Base-by-base conservation (phyloP, 1,140 invertebrate species). In the Chymomyza costata region DNA sequence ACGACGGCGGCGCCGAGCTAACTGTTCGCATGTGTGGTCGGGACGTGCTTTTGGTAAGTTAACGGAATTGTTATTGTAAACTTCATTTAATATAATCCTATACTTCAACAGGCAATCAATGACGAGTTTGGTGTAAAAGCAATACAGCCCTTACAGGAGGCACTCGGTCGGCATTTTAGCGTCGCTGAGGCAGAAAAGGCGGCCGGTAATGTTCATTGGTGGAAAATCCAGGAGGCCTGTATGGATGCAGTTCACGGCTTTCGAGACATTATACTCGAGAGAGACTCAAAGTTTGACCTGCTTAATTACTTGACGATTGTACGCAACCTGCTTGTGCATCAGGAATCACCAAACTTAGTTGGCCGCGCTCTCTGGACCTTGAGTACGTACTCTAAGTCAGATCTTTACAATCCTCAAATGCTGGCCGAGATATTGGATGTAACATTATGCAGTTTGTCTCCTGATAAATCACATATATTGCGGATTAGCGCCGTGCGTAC, bases 171-270 rank as follows among this genome's bases (percentile, higher is more conserved):
- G 18, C 92, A 93, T 68, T 86, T 93, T 16, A 89, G 90, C 61
- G 88, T 89, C 31, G 88, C 88, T 21, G 87, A 89, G 48, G 78
- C 84, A 1, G 86, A 85, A 21, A 87, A 87, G 50, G 86, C 85
- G 13, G 69, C 85, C 3, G 87, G 87, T n/a, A 88, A 88, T 67
- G 85, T 86, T 5, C 87, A 89, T 51, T 92, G 90, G 88, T 95
- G 93, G 93, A 93, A 94, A 82, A 85, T 93, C 10, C 91, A 92
- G 40, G 93, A 95, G 85, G 89, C 93, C 0, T 91, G 90, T 47
- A 89, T 95, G 85, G 85, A 92, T 39, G 91, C 92, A 1, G 83
- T 94, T 1, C 90, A 89, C 32, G 82, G 86, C 34, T 87, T 88
- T 3, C 88, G 89, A 32, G 86, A 89, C 41, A 45, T 89, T 7